phyloP scores from a whole-genome alignment of 2,113 vertebrate species.

The Mastomys natalensis region DNA sequence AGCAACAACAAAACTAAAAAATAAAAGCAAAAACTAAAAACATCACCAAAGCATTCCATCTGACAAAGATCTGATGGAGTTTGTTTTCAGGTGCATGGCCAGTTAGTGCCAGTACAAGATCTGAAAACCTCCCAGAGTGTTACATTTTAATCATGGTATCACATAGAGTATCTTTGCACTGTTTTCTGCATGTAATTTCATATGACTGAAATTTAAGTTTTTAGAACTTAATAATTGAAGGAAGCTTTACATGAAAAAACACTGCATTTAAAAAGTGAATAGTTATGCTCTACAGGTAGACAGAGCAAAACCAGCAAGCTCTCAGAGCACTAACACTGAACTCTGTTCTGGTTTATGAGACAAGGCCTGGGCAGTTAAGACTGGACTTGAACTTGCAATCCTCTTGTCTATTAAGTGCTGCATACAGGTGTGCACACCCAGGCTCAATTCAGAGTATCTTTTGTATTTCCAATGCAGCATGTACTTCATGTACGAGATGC shows the following conservation, averaged over 20 bases:
- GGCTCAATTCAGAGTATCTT: background rate
- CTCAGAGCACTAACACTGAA: slow-evolving; percentile 25
- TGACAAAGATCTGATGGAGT: background rate
- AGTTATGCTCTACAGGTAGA: background rate
- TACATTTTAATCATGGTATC: background rate
- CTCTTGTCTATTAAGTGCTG: background rate
- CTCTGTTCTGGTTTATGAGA: background rate
- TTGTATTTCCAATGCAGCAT: background rate
- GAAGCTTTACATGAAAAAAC: slow-evolving; percentile 28
- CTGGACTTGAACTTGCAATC: background rate
- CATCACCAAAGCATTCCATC: background rate
- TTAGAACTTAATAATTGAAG: slow-evolving; percentile 49
- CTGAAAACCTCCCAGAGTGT: background rate
- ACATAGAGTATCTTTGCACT: background rate
- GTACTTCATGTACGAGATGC: background rate
- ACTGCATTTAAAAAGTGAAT: background rate
- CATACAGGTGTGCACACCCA: background rate
- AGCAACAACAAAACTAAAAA: background rate
- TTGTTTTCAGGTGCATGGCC: background rate
- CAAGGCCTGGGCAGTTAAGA: background rate
- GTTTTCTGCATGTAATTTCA: slow-evolving; percentile 49
- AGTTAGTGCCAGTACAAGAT: slow-evolving; percentile 23
- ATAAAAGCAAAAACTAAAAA: background rate
- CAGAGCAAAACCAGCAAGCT: slow-evolving; percentile 12
- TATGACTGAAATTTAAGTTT: slow-evolving; percentile 35